Evolutionary conservation across 2,888 invertebrate species (phyloP).

Genomic region (Synergus japonicus): DNA sequence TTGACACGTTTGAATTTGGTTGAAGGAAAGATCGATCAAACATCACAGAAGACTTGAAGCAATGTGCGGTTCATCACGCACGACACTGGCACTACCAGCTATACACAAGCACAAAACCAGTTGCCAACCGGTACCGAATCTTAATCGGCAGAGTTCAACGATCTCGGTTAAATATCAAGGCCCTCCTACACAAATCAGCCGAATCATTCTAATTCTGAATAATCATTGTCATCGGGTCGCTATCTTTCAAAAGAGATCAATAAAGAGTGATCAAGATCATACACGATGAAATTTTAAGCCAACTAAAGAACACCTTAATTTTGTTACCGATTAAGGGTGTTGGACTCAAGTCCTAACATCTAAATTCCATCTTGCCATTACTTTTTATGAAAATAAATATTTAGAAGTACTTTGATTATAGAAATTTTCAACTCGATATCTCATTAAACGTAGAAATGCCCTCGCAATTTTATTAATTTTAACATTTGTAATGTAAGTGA

Average conservation of each 20-base stretch:
- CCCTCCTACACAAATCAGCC: constrained; percentile 18
- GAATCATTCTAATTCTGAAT: constrained; percentile 20
- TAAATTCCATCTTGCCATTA: no score
- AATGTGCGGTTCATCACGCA: constrained; percentile 54
- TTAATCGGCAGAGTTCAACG: constrained; percentile 34
- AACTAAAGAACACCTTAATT: not conserved
- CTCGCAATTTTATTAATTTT: no score
- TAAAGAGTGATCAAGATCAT: not conserved
- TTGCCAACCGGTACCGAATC: constrained; percentile 59
- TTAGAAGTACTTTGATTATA: no score
- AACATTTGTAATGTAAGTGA: no score
- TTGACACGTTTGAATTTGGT: not conserved
- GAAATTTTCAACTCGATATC: no score
- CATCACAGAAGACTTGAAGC: constrained; percentile 21
- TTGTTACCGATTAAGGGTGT: not conserved
- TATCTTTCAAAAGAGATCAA: not conserved
- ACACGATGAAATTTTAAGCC: not conserved
- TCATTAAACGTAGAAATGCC: no score
- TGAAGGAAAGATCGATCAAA: constrained; percentile 33
- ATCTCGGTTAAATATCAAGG: constrained; percentile 32
- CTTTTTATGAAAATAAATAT: not conserved
- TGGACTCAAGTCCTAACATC: no score
- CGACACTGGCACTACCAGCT: constrained; percentile 56
- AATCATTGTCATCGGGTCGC: not conserved
- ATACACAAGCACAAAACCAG: constrained; percentile 52